phyloP scores from a whole-genome alignment of 2,888 invertebrate genomes.

The Latheticus oryzae region DNA sequence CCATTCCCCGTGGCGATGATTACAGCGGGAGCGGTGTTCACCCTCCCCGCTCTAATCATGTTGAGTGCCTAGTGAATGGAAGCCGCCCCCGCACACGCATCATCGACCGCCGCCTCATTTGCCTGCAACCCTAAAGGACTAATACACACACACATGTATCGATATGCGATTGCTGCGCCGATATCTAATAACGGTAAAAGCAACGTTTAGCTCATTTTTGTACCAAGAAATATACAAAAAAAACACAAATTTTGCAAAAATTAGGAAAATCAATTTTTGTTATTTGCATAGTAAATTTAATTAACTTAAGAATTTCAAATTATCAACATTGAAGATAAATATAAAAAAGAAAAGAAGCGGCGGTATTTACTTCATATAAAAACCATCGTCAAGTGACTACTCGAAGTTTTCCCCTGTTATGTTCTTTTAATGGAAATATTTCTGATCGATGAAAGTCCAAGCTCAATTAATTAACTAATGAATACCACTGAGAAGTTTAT shows the following conservation, averaged over 20 bases:
- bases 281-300: too few species aligned
- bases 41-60: slow-evolving; percentile 54
- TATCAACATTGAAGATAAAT: too few species aligned
- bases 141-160: slow-evolving; percentile 40
- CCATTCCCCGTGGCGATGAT: slow-evolving; percentile 45
- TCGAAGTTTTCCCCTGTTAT: slow-evolving; percentile 1
- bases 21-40: slow-evolving; percentile 51
- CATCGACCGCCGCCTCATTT: slow-evolving; percentile 56
- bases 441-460: slow-evolving; percentile 1
- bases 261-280: too few species aligned
- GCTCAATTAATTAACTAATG: slow-evolving; percentile 10
- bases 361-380: too few species aligned
- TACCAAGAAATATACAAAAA: too few species aligned
- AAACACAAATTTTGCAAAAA: too few species aligned
- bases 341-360: too few species aligned
- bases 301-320: too few species aligned
- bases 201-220: slow-evolving; percentile 12
- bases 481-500: slow-evolving; percentile 8
- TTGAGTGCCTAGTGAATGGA: slow-evolving; percentile 49
- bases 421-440: slow-evolving; percentile 7
- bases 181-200: slow-evolving; percentile 38
- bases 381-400: too few species aligned
- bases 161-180: slow-evolving; percentile 19
- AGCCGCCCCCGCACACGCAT: slow-evolving; percentile 53
- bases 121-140: slow-evolving; percentile 48